Base-by-base conservation (phyloP, 2,888 invertebrate species). In the Drosophila algonquin region DNA sequence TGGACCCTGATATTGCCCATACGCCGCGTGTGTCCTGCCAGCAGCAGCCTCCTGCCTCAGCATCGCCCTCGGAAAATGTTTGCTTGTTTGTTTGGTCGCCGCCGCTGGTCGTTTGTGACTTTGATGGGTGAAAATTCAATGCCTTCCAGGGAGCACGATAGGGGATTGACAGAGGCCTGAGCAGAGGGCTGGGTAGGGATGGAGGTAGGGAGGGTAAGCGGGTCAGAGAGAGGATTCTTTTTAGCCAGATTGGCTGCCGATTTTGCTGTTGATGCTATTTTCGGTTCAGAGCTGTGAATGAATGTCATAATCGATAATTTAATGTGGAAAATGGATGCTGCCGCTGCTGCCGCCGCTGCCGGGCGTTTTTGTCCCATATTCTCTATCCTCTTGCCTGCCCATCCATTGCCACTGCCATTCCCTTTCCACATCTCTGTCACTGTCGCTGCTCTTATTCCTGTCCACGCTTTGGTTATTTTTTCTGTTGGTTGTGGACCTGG, bases 281-380 rank as follows among this genome's bases (percentile, higher is more conserved):
- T 89, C 47, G 58, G 35, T 65, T 63, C 69, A 67, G 69, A 82
- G 78, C 83, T 76, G 87, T 84, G 79, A 85, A 85, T 89, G 88
- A 89, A 89, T 84, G 85, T 79, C 80, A 89, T 85, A 85, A 85
- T 85, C 85, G 89, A 85, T 85, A 85, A 85, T 79, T 84, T 87
- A 85, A 85, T 87, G 84, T 79, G 84, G 73, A 83, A 84, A 84
- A 65, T 73, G 73, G 67, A 67, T 50, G 73, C 64, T 3, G 21
- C 21, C 3, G 21, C 21, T 5, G 24, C 24, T 24, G 32, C 12
- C 5, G 35, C 27, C 32, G 35, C 48, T 76, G 63, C 47, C 47
- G 54, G 47, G 18, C 32, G 73, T 63, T 72, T 70, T 63, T 65
- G 53, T 63, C 12, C 30, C 16, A 21, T 1, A 40, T 18, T 18